A percentile compares a stretch with the other conserved stretches of the same genome.
These are phyloP conservation scores for Drosophila subpulchrella DNA, from an alignment of 1,140 invertebrate genomes.

Conservation along the genomic window DNA sequence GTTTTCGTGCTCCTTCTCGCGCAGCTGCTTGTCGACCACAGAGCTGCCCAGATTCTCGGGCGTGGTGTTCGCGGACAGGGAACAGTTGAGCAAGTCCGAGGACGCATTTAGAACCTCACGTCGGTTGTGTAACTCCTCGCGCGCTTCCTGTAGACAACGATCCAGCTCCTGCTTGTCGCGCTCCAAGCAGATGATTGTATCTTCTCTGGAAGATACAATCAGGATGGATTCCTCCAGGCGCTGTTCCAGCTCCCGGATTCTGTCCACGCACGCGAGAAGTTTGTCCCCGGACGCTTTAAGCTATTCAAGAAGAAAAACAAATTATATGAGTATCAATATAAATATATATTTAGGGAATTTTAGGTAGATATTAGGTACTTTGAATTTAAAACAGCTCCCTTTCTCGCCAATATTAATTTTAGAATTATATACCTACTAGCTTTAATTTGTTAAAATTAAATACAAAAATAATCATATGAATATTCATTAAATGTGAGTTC, in stretches of 20 bases:
- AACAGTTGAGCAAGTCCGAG: conserved; percentile 58
- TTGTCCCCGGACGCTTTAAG: conserved; percentile 40
- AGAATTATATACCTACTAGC: no score
- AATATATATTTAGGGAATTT: no score
- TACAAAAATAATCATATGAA: no score
- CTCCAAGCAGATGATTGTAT: conserved; percentile 34
- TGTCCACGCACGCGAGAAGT: conserved; percentile 46
- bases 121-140: conserved; percentile 50
- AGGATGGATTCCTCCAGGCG: conserved; percentile 15
- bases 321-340: background rate
- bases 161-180: conserved; percentile 65
- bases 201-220: conserved; percentile 20
- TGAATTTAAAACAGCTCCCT: no score
- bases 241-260: conserved; percentile 52
- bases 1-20: conserved; percentile 78
- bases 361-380: no score
- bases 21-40: conserved; percentile 75
- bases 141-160: conserved; percentile 63
- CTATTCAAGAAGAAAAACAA: conserved; percentile 22
- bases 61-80: conserved; percentile 49
- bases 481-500: no score
- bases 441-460: no score
- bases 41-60: conserved; percentile 73
- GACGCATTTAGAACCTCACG: conserved; percentile 61
- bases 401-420: no score